These are phyloP conservation scores for Buceros bicornis DNA, from an alignment of 2,797 vertebrate genomes.

Conservation along the genomic window DNA sequence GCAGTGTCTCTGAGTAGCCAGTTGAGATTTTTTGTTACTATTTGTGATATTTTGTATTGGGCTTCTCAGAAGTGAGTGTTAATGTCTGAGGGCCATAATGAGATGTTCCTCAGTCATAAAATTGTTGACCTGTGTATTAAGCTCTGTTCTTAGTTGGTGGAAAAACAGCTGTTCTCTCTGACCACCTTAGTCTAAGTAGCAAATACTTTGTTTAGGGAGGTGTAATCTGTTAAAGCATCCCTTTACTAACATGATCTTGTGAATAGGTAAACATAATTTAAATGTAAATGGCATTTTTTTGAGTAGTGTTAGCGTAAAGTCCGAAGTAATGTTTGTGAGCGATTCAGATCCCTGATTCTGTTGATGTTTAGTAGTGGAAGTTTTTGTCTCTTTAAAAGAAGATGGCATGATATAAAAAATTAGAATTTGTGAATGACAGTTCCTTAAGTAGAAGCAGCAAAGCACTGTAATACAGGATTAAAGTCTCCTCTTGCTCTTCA, in stretches of 20 bases:
- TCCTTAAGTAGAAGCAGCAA: not conserved
- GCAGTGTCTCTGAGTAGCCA: not conserved
- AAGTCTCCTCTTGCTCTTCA: not conserved
- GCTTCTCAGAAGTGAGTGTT: not conserved
- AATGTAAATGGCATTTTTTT: not conserved
- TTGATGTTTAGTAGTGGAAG: not conserved
- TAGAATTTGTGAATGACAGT: not conserved
- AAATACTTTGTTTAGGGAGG: not conserved
- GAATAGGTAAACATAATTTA: not conserved
- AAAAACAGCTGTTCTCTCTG: not conserved
- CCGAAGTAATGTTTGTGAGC: not conserved
- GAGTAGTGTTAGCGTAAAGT: not conserved
- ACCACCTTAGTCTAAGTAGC: not conserved
- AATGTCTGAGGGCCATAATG: not conserved
- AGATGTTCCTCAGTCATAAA: not conserved
- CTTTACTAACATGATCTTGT: not conserved
- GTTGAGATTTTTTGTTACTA: not conserved
- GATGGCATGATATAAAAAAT: not conserved
- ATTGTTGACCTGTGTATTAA: not conserved
- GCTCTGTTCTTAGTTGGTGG: not conserved
- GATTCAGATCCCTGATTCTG: not conserved
- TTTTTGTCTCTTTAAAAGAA: not conserved
- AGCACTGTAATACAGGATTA: rapidly evolving
- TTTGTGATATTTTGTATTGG: too few relatives aligned
- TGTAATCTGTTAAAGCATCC: not conserved